These are phyloP conservation scores for Calliopsis andreniformis DNA, from an alignment of 1,140 invertebrate genomes.

Conservation along the genomic window DNA sequence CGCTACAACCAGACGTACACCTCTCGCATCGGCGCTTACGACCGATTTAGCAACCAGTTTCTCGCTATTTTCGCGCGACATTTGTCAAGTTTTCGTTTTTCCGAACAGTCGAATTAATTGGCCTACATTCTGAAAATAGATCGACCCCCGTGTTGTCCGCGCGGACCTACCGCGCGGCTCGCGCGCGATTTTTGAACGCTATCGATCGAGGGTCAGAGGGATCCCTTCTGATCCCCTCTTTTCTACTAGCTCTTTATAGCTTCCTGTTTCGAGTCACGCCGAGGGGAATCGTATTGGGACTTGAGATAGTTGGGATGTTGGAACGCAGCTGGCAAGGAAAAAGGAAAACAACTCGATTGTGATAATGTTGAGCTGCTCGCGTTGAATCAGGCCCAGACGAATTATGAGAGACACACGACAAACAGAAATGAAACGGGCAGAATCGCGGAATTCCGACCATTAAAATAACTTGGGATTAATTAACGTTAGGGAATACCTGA, in stretches of 20 bases:
- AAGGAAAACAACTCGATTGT: too few relatives aligned
- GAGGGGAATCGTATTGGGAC: too few relatives aligned
- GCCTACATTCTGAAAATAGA: slow-evolving; percentile 70
- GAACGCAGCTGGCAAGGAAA: too few relatives aligned
- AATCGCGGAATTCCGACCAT: slow-evolving; percentile 34
- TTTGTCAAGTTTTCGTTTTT: slow-evolving; percentile 68
- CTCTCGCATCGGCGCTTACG: not conserved
- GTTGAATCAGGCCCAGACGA: not conserved
- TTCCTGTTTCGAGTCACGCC: too few relatives aligned
- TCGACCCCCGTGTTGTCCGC: slow-evolving; percentile 21
- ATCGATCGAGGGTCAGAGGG: too few relatives aligned
- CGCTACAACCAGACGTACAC: not conserved
- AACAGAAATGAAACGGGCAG: slow-evolving; percentile 14
- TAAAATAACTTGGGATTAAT: slow-evolving; percentile 73
- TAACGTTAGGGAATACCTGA: slow-evolving; percentile 75
- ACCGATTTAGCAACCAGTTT: slow-evolving; percentile 47
- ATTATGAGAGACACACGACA: not conserved
- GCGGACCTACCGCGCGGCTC: slow-evolving; percentile 8
- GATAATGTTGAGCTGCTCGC: slow-evolving; percentile 18
- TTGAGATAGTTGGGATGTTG: too few relatives aligned
- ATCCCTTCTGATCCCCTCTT: too few relatives aligned
- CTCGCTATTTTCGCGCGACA: slow-evolving; percentile 64
- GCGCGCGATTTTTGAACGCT: not conserved
- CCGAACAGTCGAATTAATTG: slow-evolving; percentile 64
- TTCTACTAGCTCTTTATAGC: too few relatives aligned